phyloP scores from a whole-genome alignment of 2,113 vertebrate genomes.

The Pelvicachromis taeniatus region DNA sequence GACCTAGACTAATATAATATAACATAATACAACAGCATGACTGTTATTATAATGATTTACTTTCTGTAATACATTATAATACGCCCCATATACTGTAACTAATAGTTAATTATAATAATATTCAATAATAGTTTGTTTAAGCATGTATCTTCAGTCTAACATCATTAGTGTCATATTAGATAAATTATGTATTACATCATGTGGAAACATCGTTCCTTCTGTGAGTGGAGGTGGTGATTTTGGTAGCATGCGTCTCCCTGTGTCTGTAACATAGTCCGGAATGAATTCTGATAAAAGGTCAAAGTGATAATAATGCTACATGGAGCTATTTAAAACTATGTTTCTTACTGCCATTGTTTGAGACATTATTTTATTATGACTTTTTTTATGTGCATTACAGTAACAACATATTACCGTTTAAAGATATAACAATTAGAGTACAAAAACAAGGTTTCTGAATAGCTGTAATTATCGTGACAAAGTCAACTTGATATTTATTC shows the following conservation, averaged over 20 bases:
- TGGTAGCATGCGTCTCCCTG: too few relatives aligned
- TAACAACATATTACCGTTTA: background rate
- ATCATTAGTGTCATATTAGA: background rate
- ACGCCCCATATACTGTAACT: background rate
- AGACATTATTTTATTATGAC: background rate
- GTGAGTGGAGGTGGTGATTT: too few relatives aligned
- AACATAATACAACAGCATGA: background rate
- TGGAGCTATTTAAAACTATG: too few relatives aligned
- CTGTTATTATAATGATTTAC: background rate
- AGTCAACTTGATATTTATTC: background rate
- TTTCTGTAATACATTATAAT: too few relatives aligned
- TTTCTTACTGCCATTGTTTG: background rate
- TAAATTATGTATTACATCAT: rapidly evolving
- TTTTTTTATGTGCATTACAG: background rate
- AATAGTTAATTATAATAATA: background rate
- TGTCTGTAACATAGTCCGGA: too few relatives aligned
- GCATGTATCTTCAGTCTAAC: background rate
- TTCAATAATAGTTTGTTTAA: background rate
- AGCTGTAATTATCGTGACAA: background rate
- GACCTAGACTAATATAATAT: background rate
- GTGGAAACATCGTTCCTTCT: background rate
- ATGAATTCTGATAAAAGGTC: too few relatives aligned
- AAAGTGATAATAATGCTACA: too few relatives aligned
- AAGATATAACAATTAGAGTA: background rate
- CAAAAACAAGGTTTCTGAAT: background rate